Conservation (phyloP, 2,797 vertebrate species). For the Discoglossus pictus region DNA sequence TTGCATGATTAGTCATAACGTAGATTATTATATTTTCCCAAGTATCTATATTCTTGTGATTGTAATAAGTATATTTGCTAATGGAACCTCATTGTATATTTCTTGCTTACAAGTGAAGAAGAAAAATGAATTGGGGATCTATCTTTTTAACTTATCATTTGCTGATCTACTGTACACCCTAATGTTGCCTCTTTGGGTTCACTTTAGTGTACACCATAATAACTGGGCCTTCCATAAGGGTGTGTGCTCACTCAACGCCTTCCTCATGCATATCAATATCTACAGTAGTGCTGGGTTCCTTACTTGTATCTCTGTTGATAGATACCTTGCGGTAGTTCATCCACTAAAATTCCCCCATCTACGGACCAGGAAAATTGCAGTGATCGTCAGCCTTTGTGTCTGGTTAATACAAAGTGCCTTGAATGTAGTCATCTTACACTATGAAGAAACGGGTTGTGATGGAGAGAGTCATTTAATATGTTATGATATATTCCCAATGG, state of each 20-base stretch:
- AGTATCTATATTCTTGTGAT: conserved; percentile 73
- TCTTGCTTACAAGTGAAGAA: conserved; percentile 80
- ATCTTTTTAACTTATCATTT: conserved; percentile 83
- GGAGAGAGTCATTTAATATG: conserved; percentile 71
- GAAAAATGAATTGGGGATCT: conserved; percentile 83
- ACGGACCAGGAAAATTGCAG: conserved; percentile 72
- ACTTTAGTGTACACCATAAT: conserved; percentile 73
- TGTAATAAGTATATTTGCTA: conserved; percentile 76
- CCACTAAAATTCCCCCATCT: conserved; percentile 73
- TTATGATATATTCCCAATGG: conserved; percentile 74
- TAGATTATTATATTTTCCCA: conserved; percentile 67
- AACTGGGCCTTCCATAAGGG: conserved; percentile 68
- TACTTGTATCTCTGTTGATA: conserved; percentile 83
- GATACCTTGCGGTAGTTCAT: conserved; percentile 84
- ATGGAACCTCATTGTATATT: conserved; percentile 76
- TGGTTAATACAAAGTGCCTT: conserved; percentile 75
- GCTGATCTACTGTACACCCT: conserved; percentile 80
- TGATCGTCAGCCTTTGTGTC: conserved; percentile 62
- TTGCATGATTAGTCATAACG: conserved; percentile 59
- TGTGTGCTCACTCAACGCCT: conserved; percentile 71
- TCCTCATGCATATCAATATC: conserved; percentile 79
- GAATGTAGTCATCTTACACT: conserved; percentile 73
- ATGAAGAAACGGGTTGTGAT: no score
- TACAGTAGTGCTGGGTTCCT: conserved; percentile 83
- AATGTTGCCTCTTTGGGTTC: conserved; percentile 78